Evolutionary conservation across 2,888 invertebrate genomes (phyloP).

Genomic region (Trimorus sp.): DNA sequence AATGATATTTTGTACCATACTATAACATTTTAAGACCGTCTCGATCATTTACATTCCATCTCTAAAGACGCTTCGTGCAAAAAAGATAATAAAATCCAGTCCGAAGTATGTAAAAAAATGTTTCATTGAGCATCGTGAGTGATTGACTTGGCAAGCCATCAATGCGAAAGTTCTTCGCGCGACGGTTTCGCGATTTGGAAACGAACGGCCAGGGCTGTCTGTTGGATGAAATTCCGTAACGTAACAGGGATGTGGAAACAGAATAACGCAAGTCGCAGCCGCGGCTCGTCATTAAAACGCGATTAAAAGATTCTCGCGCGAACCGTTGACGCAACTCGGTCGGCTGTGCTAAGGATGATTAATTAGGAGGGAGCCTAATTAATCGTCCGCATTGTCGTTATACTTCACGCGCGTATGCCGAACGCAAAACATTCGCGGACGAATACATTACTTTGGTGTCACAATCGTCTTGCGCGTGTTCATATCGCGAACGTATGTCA

Average conservation of each 20-base stretch:
- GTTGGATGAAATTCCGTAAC: constrained; percentile 34
- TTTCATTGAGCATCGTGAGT: too few species aligned
- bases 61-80: too few species aligned
- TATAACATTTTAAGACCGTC: too few species aligned
- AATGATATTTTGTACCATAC: too few species aligned
- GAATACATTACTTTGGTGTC: constrained; percentile 7
- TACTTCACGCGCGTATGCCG: constrained; percentile 24
- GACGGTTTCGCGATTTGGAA: constrained; percentile 30
- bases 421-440: constrained; percentile 14
- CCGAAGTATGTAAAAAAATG: too few species aligned
- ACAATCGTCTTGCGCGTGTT: constrained; percentile 15
- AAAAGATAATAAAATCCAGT: too few species aligned
- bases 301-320: constrained; percentile 40
- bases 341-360: constrained; percentile 43
- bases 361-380: constrained; percentile 34
- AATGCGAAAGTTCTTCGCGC: constrained; percentile 14
- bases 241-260: constrained; percentile 35
- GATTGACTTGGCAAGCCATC: constrained; percentile 8
- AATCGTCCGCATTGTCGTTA: constrained; percentile 40
- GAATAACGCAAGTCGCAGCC: constrained; percentile 17
- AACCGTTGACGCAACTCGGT: constrained; percentile 25
- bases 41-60: too few species aligned
- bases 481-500: neutral
- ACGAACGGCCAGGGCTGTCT: constrained; percentile 24
- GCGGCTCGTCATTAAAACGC: constrained; percentile 38